Conservation (phyloP, 2,888 invertebrate genomes). For the Osmoderma eremita region DNA sequence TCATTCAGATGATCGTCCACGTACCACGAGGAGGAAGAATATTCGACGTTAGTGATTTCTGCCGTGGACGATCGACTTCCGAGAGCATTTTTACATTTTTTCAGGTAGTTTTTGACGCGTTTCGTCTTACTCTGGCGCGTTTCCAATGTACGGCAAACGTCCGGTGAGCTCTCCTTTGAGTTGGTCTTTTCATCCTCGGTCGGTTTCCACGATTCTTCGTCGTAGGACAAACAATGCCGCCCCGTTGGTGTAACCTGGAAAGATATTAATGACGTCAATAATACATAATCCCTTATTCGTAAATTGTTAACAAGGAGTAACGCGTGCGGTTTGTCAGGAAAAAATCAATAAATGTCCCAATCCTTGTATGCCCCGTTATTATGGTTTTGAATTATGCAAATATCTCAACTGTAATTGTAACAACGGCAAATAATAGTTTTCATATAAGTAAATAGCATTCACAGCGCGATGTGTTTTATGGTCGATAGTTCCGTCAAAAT, state of each 20-base stretch:
- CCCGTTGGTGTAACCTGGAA: slow-evolving; percentile 63
- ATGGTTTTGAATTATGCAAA: too few relatives aligned
- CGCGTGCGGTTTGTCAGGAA: too few relatives aligned
- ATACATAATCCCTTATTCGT: too few relatives aligned
- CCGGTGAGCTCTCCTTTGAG: slow-evolving; percentile 50
- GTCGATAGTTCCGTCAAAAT: slow-evolving; percentile 25
- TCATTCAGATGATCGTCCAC: slow-evolving; percentile 53
- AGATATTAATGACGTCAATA: neutral
- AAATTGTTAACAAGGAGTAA: too few relatives aligned
- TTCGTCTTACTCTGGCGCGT: slow-evolving; percentile 66
- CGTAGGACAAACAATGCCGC: slow-evolving; percentile 59
- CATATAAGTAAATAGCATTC: slow-evolving; percentile 4
- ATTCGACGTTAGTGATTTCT: slow-evolving; percentile 38
- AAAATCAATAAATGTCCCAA: too few relatives aligned
- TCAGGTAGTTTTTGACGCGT: slow-evolving; percentile 67
- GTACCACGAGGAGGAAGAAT: slow-evolving; percentile 55
- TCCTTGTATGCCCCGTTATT: too few relatives aligned
- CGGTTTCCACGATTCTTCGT: slow-evolving; percentile 62
- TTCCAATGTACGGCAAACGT: slow-evolving; percentile 60
- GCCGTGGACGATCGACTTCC: slow-evolving; percentile 48
- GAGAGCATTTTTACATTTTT: slow-evolving; percentile 66
- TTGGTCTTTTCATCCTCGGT: slow-evolving; percentile 53
- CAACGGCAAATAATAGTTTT: neutral
- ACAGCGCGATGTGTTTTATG: slow-evolving; percentile 19
- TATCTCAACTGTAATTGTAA: too few relatives aligned